Evolutionary conservation across 2,888 invertebrate species (phyloP), one percentile per base, ranked within the genome.

Genomic region (Lobophora halterata): DNA sequence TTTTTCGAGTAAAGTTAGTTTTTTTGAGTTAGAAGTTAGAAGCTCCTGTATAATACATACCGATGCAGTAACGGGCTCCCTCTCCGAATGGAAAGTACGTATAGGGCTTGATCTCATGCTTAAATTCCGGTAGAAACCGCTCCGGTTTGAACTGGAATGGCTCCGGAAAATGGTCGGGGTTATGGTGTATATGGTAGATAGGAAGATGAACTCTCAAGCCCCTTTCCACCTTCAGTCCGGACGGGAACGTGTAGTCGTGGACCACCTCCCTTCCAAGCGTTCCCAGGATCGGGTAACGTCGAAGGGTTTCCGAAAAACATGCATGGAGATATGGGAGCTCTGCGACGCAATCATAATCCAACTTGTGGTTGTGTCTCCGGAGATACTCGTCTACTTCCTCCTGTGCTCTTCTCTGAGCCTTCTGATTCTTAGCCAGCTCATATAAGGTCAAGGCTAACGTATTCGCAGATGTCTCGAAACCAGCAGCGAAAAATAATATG

Each of bases 401-500:
- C 4, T 67, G 52, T 0, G 59, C 65, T 12, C 46, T 52, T 1
- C 41, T 45, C 34, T 71, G 71, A 1, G 49, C 56, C 3, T 62
- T 52, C 7, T 49, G 50, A 19, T 66, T 47, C 43, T 71, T 72
- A 1, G 74, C 66, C 1, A 78, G 41, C 39, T 75, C 72, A 28
- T 60, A 76, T 2, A 78, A 36, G 1, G 65, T 58, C 20, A 60
- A 59, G 23, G 61, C 59, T 2, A 68, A 26, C 0, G 65, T 61
- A 1, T 55, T 61, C 0, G 75, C 56, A 0, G 76, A 67, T 0
- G 77, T 74, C 25, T 76, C 75, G 25, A 61, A 76, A 0, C 77
- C 77, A 13, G 70, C 76, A 4, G 46, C 60, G 23, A 76, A 77
- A 25, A 91, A 89, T 0, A 88, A 54, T 9, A 88, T 76, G 1